Conservation (phyloP, 2,888 invertebrate genomes). For the Cheilosia scutellata region DNA sequence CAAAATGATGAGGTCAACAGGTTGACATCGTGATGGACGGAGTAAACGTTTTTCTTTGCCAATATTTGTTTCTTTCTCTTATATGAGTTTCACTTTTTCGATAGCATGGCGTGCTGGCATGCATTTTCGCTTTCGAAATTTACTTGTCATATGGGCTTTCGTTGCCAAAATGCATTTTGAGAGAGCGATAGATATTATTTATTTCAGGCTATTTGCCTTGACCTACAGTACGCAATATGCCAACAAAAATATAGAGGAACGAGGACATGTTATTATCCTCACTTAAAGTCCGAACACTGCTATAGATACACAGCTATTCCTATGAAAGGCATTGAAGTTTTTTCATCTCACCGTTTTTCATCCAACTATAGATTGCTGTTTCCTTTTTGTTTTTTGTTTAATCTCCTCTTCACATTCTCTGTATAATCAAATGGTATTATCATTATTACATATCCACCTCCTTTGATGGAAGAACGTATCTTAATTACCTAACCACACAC, state of each 20-base stretch:
- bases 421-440: conserved; percentile 72
- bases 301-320: too few relatives aligned
- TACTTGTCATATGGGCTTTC: conserved; percentile 34
- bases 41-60: conserved; percentile 5
- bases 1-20: conserved; percentile 52
- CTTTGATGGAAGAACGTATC: conserved; percentile 46
- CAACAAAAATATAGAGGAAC: too few relatives aligned
- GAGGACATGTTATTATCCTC: too few relatives aligned
- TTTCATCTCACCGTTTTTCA: too few relatives aligned
- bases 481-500: conserved; percentile 71
- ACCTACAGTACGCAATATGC: too few relatives aligned
- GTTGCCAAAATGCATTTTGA: conserved; percentile 27
- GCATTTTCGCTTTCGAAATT: conserved; percentile 18
- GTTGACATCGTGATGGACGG: conserved; percentile 36
- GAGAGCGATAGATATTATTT: conserved; percentile 11
- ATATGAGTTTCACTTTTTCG: conserved; percentile 24
- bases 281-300: too few relatives aligned
- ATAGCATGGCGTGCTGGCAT: conserved; percentile 6
- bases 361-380: too few relatives aligned
- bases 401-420: conserved; percentile 29
- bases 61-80: conserved; percentile 24
- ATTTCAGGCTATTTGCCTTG: neutral
- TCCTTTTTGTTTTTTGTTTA: too few relatives aligned
- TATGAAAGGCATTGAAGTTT: too few relatives aligned
- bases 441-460: conserved; percentile 63